Conservation (phyloP, 2,888 invertebrate genomes). For the Phengaris arion region DNA sequence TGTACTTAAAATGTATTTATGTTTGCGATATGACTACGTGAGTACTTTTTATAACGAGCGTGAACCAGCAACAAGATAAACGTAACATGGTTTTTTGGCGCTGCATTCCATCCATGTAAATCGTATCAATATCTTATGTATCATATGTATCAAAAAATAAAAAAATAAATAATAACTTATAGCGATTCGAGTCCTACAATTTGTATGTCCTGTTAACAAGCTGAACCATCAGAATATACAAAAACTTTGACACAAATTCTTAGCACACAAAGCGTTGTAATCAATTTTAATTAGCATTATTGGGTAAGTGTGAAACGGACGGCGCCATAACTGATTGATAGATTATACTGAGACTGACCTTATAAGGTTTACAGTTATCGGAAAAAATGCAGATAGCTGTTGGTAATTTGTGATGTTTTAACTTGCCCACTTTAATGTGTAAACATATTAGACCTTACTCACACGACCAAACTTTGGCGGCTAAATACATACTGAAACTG, state of each 20-base stretch:
- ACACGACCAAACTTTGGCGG: no score
- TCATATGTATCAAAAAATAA: no score
- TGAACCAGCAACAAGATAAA: no score
- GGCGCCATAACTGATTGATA: slow-evolving; percentile 40
- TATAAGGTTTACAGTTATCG: slow-evolving; percentile 22
- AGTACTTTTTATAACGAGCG: not conserved
- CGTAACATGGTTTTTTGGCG: no score
- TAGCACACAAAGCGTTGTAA: slow-evolving; percentile 35
- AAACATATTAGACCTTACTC: no score
- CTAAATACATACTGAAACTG: no score
- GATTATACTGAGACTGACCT: slow-evolving; percentile 35
- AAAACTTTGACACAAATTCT: slow-evolving; percentile 33
- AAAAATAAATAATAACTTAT: not conserved
- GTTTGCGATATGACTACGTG: not conserved
- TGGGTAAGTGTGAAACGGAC: slow-evolving; percentile 35
- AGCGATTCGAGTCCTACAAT: not conserved
- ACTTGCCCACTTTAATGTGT: no score
- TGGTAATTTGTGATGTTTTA: no score
- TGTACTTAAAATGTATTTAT: not conserved
- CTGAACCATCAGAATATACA: slow-evolving; percentile 2
- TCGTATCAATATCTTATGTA: no score
- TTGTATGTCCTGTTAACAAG: not conserved
- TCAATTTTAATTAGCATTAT: slow-evolving; percentile 40
- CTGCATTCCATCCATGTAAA: no score
- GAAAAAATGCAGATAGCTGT: not conserved